Base-by-base conservation (phyloP, 2,888 invertebrate genomes). In the Erannis defoliaria region DNA sequence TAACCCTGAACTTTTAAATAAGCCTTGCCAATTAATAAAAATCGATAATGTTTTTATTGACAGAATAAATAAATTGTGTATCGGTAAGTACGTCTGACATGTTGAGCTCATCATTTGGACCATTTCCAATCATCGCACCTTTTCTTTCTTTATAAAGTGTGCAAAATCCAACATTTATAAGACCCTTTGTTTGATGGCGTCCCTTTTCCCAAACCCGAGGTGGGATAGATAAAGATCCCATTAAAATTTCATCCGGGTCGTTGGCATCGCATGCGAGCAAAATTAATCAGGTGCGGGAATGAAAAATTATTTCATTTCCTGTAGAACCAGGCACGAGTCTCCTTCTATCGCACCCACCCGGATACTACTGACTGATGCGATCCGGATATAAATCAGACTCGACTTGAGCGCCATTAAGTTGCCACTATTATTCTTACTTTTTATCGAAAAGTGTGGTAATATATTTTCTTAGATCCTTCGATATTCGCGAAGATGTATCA, bases 301-400 rank as follows among this genome's bases (percentile, higher is more conserved):
- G 80, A 81, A 75, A 77, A 82, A 81, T 81, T 77, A 85, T 85
- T 83, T 81, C 66, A 85, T 85, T 82, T 85, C 84, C 83, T 64
- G 64, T 61, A 77, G 72, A 75, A 74, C 75, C 71, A 76, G 72
- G 67, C 71, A 63, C 74, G 75, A 66, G 50, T 16, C 33, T 16
- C n/a, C 37, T 37, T 33, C 56, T 57, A 61, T 53, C 53, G 48
- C 46, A 1, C 26, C 26, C 26, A 26, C 37, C 81, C 86, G 86
- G 85, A 85, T 85, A 86, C 86, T 82, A 74, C 81, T 75, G 82
- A 81, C 81, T 86, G 86, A 87, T 85, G 82, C 74, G 77, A 82
- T 76, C 84, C 85, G 88, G 89, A 86, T 82, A 86, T 89, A 85
- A 87, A 85, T 84, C 85, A 80, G 73, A 78, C 77, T 75, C 68